Evolutionary conservation across 2,888 invertebrate species (phyloP), one percentile per base, ranked within the genome.

Genomic region (Aspidiotus rigidus): DNA sequence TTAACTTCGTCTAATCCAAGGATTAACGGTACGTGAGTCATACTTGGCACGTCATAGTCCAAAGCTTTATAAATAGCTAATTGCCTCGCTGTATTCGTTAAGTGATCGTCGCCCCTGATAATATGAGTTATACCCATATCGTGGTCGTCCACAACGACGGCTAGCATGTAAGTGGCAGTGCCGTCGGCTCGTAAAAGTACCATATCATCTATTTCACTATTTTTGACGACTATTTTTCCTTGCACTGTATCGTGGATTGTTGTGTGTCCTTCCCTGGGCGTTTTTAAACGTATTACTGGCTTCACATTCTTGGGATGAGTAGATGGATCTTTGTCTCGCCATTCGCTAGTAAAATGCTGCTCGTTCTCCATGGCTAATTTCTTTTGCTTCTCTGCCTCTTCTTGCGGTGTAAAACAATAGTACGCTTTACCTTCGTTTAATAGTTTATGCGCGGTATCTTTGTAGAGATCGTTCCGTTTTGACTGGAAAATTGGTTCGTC

Each of bases 81-180:
- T 53, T 53, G 53, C 11, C 11, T 53, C 11, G 2, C 53, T 3
- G 53, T 53, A 53, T 53, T 53, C 3, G 13, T 53, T 3, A 53
- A 11, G 15, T 53, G 53, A 53, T 99, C 99, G 1, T 92, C 87
- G 0, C 99, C 99, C 67, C 99, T 81, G 44, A 99, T 78, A 0
- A 99, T 97, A 79, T 99, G 98, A 0, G 90, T 86, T 55, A 99
- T 87, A 62, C 83, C 79, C 98, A 99, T 99, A 8, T 86, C 80
- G 78, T 95, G 91, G 78, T 99, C 99, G 77, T 99, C 99, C 0
- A 99, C 89, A 0, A 99, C 94, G 79, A 94, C 97, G 0, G 98
- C 98, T 77, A 96, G 89, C 78, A 98, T 98, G 77, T 98, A 98
- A 0, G 97, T 98, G 0, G 98, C 99, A 79, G 81, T 96, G 0